phyloP scores from a whole-genome alignment of 2,113 vertebrate species.

The Gorilla gorilla region DNA sequence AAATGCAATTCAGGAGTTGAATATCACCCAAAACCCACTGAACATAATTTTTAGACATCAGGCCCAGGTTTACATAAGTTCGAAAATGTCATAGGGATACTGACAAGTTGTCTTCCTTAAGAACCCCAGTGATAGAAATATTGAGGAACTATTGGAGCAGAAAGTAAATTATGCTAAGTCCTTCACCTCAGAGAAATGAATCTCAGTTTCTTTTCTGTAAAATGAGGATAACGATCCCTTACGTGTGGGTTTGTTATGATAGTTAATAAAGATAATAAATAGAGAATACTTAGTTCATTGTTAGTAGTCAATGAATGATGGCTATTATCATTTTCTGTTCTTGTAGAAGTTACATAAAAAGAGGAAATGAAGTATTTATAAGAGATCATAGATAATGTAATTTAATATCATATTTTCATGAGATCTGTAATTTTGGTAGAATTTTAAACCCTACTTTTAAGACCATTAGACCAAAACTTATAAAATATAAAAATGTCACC shows the following conservation, averaged over 20 bases:
- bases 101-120: not conserved
- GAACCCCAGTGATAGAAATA: not conserved
- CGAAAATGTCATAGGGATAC: not conserved
- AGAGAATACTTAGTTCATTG: not conserved
- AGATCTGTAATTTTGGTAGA: conserved; percentile 24
- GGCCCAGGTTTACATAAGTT: not conserved
- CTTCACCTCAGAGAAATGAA: not conserved
- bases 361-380: not conserved
- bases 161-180: not conserved
- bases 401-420: conserved; percentile 47
- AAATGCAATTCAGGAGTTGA: not conserved
- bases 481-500: conserved; percentile 47
- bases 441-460: conserved; percentile 47
- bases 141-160: not conserved
- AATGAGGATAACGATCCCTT: conserved; percentile 35
- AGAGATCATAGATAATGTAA: conserved; percentile 16
- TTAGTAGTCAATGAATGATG: not conserved
- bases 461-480: conserved; percentile 16
- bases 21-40: not conserved
- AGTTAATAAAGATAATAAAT: not conserved
- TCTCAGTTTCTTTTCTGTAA: not conserved
- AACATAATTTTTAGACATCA: not conserved
- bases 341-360: not conserved
- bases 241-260: not conserved
- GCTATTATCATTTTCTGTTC: conserved; percentile 31